These are phyloP conservation scores for Selene dorsalis DNA, from an alignment of 2,797 vertebrate species.

Conservation along the genomic window DNA sequence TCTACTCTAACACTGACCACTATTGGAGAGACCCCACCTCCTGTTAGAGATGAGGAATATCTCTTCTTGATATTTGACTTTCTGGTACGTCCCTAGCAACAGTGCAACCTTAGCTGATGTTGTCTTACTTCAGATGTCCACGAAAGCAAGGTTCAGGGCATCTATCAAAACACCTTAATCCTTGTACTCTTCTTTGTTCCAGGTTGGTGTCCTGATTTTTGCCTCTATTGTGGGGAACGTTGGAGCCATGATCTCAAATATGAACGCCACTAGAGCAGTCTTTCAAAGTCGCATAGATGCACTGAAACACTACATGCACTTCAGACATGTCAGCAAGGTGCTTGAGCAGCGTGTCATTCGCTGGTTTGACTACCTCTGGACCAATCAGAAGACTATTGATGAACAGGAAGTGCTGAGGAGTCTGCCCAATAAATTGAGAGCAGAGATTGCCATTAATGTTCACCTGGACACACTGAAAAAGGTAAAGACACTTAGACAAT, in stretches of 20 bases:
- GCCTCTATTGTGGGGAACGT: conserved; percentile 98
- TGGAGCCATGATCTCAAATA: conserved; percentile 97
- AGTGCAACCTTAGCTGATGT: neutral
- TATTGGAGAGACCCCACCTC: conserved; percentile 95
- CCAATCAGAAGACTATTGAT: conserved; percentile 93
- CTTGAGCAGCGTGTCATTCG: conserved; percentile 94
- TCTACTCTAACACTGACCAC: conserved; percentile 96
- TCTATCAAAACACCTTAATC: neutral
- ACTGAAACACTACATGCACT: conserved; percentile 98
- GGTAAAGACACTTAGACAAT: conserved; percentile 53
- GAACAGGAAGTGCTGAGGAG: conserved; percentile 92
- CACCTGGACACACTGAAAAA: conserved; percentile 96
- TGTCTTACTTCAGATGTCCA: neutral
- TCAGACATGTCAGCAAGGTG: conserved; percentile 93
- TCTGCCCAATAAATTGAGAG: conserved; percentile 92
- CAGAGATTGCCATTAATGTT: conserved; percentile 97
- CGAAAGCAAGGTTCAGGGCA: neutral
- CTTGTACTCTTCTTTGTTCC: neutral
- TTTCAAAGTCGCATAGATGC: conserved; percentile 94
- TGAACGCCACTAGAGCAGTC: conserved; percentile 93
- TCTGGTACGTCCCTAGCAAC: conserved; percentile 77
- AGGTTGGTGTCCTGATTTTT: conserved; percentile 93
- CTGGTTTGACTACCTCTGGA: conserved; percentile 98
- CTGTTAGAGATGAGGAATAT: conserved; percentile 94
- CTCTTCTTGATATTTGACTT: conserved; percentile 97